A percentile compares a stretch with the other conserved stretches of the same genome.
phyloP scores from a whole-genome alignment of 37 sponge, comb jelly and placozoan species.

The Ianthella basta region DNA sequence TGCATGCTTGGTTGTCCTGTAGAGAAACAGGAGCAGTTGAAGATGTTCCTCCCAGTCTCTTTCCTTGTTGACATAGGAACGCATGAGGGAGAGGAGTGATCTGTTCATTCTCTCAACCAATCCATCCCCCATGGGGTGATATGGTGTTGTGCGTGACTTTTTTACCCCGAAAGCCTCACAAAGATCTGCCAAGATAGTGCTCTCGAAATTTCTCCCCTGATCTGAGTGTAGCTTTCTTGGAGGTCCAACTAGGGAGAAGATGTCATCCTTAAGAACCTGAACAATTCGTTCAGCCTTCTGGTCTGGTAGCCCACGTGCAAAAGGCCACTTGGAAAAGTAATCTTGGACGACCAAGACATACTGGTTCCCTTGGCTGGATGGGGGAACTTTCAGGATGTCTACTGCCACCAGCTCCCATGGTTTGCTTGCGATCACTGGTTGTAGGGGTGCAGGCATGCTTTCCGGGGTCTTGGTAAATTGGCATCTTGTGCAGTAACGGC shows the following conservation, averaged over 20 bases:
- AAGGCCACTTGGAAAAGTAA: conserved; percentile 12
- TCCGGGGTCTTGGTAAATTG: neutral
- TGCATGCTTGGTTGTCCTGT: conserved; percentile 28
- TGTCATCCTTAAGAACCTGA: neutral
- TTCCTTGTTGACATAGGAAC: neutral
- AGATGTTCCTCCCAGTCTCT: conserved; percentile 17
- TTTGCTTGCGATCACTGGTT: too few relatives aligned
- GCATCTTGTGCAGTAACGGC: neutral
- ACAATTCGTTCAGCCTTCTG: neutral
- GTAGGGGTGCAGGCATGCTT: neutral
- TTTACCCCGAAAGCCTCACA: conserved; percentile 9
- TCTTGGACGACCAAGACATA: neutral
- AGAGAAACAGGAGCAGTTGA: conserved; percentile 15
- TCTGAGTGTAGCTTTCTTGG: neutral
- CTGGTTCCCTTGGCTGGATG: neutral
- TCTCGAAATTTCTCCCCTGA: neutral
- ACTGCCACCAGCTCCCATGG: conserved; percentile 19
- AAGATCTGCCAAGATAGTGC: neutral
- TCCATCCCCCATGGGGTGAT: conserved; percentile 31
- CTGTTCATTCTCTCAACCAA: conserved; percentile 7
- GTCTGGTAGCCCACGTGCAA: neutral
- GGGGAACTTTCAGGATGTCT: neutral
- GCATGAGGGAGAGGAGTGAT: conserved; percentile 6
- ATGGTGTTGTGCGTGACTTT: conserved; percentile 18
- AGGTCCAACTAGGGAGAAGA: neutral